Evolutionary conservation across 2,113 vertebrate genomes (phyloP), one percentile per base, ranked within the genome.

Genomic region (Heliornis fulica): DNA sequence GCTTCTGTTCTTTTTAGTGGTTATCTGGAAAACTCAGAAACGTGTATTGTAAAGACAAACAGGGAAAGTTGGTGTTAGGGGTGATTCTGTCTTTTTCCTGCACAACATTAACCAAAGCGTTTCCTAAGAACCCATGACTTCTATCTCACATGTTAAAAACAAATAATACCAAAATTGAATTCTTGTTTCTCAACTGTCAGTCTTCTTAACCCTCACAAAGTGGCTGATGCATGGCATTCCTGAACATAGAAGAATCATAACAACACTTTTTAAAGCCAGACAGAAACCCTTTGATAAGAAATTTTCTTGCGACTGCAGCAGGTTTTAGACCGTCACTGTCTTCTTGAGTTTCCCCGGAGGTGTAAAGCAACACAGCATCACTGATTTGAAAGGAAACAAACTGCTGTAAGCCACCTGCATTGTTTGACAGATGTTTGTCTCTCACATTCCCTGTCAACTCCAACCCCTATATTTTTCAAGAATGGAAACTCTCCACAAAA

Each of bases 271-370:
- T 51, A 71, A 81, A 82, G 36, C 15, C 48, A 79, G 16, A 79
- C n/a, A 40, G 21, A 76, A 94, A 82, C 51, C 2, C 1, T 59
- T 65, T 54, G 25, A 16, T 28, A 69, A 54, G 21, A 89, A 64
- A 54, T 82, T 63, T 84, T 82, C 26, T 60, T 78, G 45, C 82
- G 61, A n/a, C 41, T 85, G 70, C 43, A 90, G 57, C 10, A 83
- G 54, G 14, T 74, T 54, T 68, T 82, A 69, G 40, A 56, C 25
- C 56, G 45, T 53, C 2, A 1, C 26, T 61, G 36, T 10, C 36
- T 68, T 78, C 21, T 23, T n/a, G 48, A 36, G 29, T 70, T 89
- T 86, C 34, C 51, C 69, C 20, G 63, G 60, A 75, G 56, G 19
- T 87, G 31, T 10, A 83, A 66, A 84, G 61, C 64, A 74, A 21